These are phyloP conservation scores for Zaprionus inermis DNA, from an alignment of 1,140 invertebrate genomes.

Conservation along the genomic window DNA sequence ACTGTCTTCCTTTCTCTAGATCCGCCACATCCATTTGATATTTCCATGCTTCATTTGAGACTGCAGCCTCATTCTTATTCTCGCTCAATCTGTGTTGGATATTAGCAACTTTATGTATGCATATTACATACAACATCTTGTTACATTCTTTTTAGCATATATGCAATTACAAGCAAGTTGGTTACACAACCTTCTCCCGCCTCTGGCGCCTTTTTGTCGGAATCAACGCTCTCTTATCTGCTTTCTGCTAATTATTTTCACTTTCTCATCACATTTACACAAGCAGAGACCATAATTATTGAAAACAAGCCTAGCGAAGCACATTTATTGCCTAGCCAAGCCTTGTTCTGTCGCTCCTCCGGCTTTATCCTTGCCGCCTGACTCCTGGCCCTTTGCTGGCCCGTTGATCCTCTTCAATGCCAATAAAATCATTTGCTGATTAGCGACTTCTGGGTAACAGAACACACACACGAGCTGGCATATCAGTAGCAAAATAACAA, in stretches of 20 bases:
- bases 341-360: too few relatives aligned
- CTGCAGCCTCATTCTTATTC: conserved; percentile 24
- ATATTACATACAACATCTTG: conserved; percentile 24
- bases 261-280: conserved; percentile 61
- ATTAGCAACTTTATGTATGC: conserved; percentile 49
- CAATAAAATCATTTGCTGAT: conserved; percentile 73
- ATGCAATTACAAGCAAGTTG: conserved; percentile 8
- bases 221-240: conserved; percentile 15
- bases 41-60: conserved; percentile 27
- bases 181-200: too few relatives aligned
- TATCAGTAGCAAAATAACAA: conserved; percentile 23
- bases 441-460: conserved; percentile 43
- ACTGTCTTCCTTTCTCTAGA: background rate
- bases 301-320: conserved; percentile 67
- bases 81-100: conserved; percentile 61
- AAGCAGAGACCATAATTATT: conserved; percentile 65
- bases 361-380: background rate
- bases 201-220: background rate
- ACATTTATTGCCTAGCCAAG: conserved; percentile 57
- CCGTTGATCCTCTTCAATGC: conserved; percentile 29
- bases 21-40: background rate
- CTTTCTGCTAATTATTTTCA: conserved; percentile 60
- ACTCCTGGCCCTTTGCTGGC: background rate
- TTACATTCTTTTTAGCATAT: conserved; percentile 24
- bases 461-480: conserved; percentile 30